Evolutionary conservation across 1,140 invertebrate species (phyloP), one percentile per base, ranked within the genome.

Genomic region (Macrotrachela quadricornifera): DNA sequence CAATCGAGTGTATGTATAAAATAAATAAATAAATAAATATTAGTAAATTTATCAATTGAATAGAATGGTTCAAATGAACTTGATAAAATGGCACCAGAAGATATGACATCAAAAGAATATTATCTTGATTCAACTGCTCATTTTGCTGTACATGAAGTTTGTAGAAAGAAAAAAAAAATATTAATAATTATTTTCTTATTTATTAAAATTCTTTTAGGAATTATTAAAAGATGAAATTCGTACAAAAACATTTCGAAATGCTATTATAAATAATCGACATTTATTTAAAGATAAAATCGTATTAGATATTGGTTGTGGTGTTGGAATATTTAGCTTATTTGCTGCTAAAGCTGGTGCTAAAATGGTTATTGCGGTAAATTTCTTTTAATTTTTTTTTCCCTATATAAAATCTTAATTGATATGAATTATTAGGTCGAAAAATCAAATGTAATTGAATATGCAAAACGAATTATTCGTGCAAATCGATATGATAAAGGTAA

Each of bases 181-280:
- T 12, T 43, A 50, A 17, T 9, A 18, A 46, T 56, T 13, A 57
- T 57, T 57, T 60, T 40, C 54, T 58, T 11, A 15, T 37, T 54
- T 49, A 45, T 63, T 66, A 8, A 4, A 4, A 4, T 30, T 30
- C 8, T 2, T 30, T 15, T 59, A 77, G 76, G 92, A 97, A 73
- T 99, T 99, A 92, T 72, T 99, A 36, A 99, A 99, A 71, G 94
- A 99, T 73, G 90, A 97, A 76, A 87, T 99, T n/a, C 77, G 94
- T 49, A 99, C 94, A 10, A 71, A 90, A 30, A 96, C 91, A 4
- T 99, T 99, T 67, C 79, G 88, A 46, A 95, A 96, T 67, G 87
- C 92, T 8, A 97, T 99, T 83, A 90, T 90, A 63, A 86, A 96
- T 70, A 99, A 99, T 73, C 88, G 87, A 72, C 92, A 99, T 73